These are phyloP conservation scores for Zygaena filipendulae DNA, from an alignment of 2,888 invertebrate species.

Conservation along the genomic window DNA sequence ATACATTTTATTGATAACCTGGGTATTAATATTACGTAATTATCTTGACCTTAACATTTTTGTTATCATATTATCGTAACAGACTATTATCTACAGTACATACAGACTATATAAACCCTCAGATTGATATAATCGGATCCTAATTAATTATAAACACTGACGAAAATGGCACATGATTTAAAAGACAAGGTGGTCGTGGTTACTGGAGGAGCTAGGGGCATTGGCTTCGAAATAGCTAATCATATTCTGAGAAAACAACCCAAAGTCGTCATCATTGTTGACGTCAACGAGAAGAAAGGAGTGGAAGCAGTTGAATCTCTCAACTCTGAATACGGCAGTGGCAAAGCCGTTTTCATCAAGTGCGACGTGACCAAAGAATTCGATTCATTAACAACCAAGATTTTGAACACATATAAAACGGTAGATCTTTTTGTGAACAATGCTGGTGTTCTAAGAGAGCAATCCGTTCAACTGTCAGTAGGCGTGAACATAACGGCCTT, in stretches of 20 bases:
- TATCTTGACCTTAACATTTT: too few relatives aligned
- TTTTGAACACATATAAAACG: slow-evolving; percentile 22
- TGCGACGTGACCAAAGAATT: slow-evolving; percentile 54
- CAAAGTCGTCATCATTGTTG: slow-evolving; percentile 21
- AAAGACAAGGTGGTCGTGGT: slow-evolving; percentile 29
- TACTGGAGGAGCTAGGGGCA: slow-evolving; percentile 65
- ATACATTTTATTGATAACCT: too few relatives aligned
- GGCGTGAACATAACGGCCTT: slow-evolving; percentile 39
- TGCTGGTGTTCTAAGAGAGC: slow-evolving; percentile 28
- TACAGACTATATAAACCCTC: too few relatives aligned
- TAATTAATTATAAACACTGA: too few relatives aligned
- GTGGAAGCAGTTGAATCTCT: slow-evolving; percentile 32
- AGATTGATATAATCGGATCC: too few relatives aligned
- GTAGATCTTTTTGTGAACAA: slow-evolving; percentile 42
- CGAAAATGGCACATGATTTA: slow-evolving; percentile 14
- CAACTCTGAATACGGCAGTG: slow-evolving; percentile 41
- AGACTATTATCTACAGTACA: too few relatives aligned
- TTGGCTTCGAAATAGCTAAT: slow-evolving; percentile 53
- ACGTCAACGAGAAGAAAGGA: slow-evolving; percentile 24
- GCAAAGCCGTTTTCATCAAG: slow-evolving; percentile 43
- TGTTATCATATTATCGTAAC: too few relatives aligned
- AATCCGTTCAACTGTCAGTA: slow-evolving; percentile 24
- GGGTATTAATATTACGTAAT: too few relatives aligned
- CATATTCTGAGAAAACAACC: slow-evolving; percentile 45
- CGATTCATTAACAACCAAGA: slow-evolving; percentile 29